A percentile compares a stretch with the other conserved stretches of the same genome.
These are phyloP conservation scores for Varecia variegata DNA, from an alignment of 2,797 vertebrate genomes.

Conservation along the genomic window DNA sequence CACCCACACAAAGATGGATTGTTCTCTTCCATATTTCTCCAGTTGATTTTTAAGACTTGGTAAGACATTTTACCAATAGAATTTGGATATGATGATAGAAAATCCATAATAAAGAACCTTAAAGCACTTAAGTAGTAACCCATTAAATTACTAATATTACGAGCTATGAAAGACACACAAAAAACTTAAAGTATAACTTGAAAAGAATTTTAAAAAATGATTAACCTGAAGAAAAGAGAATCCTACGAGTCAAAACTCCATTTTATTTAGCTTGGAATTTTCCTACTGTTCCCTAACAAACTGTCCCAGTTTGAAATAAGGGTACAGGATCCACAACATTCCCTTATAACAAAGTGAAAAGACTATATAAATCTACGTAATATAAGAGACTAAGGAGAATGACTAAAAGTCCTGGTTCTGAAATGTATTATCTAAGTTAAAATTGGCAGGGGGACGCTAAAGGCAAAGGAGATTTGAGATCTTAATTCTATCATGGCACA, in stretches of 20 bases:
- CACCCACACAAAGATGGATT: not conserved
- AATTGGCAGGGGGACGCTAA: not conserved
- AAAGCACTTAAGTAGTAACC: not conserved
- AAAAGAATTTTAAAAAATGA: slow-evolving; percentile 25
- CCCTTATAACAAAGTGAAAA: not conserved
- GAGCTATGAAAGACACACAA: not conserved
- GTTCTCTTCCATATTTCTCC: not conserved
- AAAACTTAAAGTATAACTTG: not conserved
- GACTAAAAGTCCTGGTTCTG: not conserved
- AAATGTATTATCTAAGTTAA: not conserved
- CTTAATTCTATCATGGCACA: not conserved
- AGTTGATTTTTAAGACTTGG: slow-evolving; percentile 6
- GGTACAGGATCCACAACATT: not conserved
- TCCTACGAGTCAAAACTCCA: not conserved
- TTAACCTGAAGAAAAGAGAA: not conserved
- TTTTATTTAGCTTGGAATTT: not conserved
- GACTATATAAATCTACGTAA: not conserved
- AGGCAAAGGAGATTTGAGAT: not conserved
- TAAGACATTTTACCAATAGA: not conserved
- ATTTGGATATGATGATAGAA: not conserved
- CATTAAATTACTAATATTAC: not conserved
- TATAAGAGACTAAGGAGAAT: not conserved
- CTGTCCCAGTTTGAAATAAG: not conserved
- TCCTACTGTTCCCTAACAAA: not conserved
- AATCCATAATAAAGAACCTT: slow-evolving; percentile 12